Evolutionary conservation across 2,797 vertebrate species (phyloP), one percentile per base, ranked within the genome.

Genomic region (Poecilia gillii): DNA sequence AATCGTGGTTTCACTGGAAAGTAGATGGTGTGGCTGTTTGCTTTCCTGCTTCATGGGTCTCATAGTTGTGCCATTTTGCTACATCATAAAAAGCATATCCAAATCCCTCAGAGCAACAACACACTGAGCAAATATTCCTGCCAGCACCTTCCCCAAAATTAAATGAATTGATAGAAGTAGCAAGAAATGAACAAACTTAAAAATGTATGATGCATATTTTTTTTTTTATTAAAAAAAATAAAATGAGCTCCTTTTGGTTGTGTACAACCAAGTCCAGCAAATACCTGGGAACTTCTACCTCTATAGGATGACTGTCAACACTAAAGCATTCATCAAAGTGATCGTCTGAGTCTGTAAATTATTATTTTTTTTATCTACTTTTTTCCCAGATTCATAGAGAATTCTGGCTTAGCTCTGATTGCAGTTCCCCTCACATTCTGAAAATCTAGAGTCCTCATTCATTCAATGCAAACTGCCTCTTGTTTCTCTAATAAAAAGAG

Each of bases 401-500:
- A 49, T 72, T 85, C 49, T 0, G 13, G 68, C 76, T 71, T 51
- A 14, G 16, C 14, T 43, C 14, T 53, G 74, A 43, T 31, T 25
- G 59, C 74, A 75, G 80, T 83, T 89, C 51, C 81, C 47, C 77
- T 85, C 45, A 79, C 23, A 76, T 76, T 83, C 72, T 80, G 77
- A 43, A 81, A 83, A 86, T 46, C 73, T 45, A 39, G n/a, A 77
- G 81, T 81, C 75, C 57, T 84, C 77, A 33, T 85, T 80, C 76
- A 59, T 84, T 87, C 87, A 87, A 87, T 91, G 89, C 89, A 82
- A 28, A 31, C 72, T 73, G 72, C 72, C 77, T 89, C 87, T 85
- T 66, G 25, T 85, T 84, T 84, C 75, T 87, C 78, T 82, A 81
- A 79, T 87, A 90, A 90, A 90, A 76, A 82, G 83, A 91, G 70